Percentiles rank a stretch among this genome's conserved stretches.
These are phyloP conservation scores for Baccha elongata DNA, from an alignment of 2,888 invertebrate genomes.

Conservation along the genomic window DNA sequence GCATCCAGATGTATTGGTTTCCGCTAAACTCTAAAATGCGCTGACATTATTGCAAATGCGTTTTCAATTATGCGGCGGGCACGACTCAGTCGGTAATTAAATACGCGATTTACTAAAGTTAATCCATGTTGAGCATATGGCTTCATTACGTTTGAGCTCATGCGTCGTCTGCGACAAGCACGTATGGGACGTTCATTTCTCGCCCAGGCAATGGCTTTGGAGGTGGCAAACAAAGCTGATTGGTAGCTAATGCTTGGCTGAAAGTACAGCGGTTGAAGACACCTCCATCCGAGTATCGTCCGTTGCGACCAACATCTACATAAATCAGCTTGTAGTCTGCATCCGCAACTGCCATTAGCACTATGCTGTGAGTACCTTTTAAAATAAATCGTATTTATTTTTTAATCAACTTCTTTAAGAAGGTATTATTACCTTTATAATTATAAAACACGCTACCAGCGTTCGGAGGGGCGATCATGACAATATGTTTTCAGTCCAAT, in stretches of 20 bases:
- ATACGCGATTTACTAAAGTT: conserved; percentile 18
- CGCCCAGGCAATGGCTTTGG: background rate
- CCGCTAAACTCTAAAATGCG: conserved; percentile 3
- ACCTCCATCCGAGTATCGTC: no score
- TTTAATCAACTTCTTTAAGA: no score
- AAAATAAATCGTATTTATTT: no score
- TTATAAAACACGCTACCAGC: no score
- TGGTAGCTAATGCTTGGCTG: background rate
- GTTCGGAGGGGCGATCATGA: no score
- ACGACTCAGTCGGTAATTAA: conserved; percentile 14
- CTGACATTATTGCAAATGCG: conserved; percentile 11
- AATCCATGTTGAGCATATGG: conserved; percentile 14
- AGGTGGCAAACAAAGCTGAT: background rate
- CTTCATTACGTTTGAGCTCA: conserved; percentile 13
- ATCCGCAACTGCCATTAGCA: no score
- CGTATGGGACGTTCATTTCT: no score
- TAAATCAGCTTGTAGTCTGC: no score
- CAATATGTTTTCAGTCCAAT: no score
- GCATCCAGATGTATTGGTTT: conserved; percentile 1
- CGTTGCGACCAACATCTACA: no score
- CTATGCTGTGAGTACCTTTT: no score
- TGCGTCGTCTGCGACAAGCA: background rate
- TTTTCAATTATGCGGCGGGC: conserved; percentile 10
- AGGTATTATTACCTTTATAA: no score
- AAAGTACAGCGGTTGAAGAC: background rate